A percentile compares a stretch with the other conserved stretches of the same genome.
Evolutionary conservation across 2,113 vertebrate species (phyloP).

Genomic region (Tenrec ecaudatus): DNA sequence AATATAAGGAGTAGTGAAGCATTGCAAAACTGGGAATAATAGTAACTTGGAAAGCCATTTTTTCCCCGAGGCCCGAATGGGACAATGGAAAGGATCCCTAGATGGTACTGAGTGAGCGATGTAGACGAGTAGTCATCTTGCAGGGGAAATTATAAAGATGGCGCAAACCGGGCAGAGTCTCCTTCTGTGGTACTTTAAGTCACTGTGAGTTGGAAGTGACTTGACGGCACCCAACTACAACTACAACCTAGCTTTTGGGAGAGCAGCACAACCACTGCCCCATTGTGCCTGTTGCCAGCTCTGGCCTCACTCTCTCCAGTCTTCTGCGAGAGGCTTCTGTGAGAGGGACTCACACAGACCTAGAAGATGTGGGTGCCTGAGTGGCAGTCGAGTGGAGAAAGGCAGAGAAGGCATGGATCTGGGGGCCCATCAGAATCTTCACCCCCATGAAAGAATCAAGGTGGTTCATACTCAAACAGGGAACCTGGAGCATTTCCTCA

Average conservation of each 20-base stretch:
- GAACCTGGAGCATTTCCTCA: slow-evolving; percentile 17
- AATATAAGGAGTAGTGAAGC: background rate
- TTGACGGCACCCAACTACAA: no score
- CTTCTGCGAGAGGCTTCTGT: background rate
- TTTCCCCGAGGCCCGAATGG: background rate
- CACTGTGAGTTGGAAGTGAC: no score
- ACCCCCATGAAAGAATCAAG: background rate
- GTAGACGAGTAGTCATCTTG: background rate
- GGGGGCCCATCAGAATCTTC: background rate
- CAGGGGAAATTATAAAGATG: background rate
- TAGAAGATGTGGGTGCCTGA: background rate
- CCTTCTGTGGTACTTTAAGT: no score
- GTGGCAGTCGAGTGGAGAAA: background rate
- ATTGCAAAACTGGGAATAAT: background rate
- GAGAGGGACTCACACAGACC: background rate
- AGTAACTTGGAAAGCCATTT: background rate
- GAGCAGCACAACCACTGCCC: background rate
- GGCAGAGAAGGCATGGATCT: background rate
- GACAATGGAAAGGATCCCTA: background rate
- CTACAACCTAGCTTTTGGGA: background rate
- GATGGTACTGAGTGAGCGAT: background rate
- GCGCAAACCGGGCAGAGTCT: no score
- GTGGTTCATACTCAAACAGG: background rate
- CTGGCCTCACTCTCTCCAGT: background rate
- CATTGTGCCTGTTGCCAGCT: background rate